Percentiles rank a stretch among this genome's conserved stretches.
phyloP scores from a whole-genome alignment of 2,113 vertebrate genomes.

The Siniperca chuatsi region DNA sequence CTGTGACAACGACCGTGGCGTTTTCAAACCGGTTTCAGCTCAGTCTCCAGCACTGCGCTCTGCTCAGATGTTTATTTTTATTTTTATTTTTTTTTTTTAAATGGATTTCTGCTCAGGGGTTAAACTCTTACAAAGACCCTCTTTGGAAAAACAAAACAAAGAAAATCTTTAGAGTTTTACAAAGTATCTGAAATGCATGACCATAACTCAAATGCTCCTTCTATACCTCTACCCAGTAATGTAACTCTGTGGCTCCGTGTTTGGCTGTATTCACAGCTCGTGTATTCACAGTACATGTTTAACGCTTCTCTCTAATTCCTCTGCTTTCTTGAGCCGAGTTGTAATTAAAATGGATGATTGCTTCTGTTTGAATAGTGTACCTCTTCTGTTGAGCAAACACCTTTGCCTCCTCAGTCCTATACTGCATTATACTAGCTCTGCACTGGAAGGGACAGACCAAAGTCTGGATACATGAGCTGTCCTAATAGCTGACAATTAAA shows the following conservation, averaged over 20 bases:
- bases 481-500: conserved; percentile 3
- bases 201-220: conserved; percentile 21
- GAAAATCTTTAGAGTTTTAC: conserved; percentile 6
- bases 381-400: background rate
- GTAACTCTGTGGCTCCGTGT: conserved; percentile 9
- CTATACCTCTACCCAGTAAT: conserved; percentile 13
- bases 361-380: conserved; percentile 24
- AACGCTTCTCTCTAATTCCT: background rate
- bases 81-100: background rate
- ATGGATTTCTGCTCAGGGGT: conserved; percentile 88
- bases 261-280: conserved; percentile 18
- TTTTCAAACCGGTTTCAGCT: background rate
- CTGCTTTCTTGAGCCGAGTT: conserved; percentile 19
- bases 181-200: conserved; percentile 56
- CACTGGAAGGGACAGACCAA: conserved; percentile 45
- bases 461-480: conserved; percentile 11
- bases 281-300: background rate
- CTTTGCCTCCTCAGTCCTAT: conserved; percentile 15
- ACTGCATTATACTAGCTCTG: conserved; percentile 5
- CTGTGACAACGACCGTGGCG: no score
- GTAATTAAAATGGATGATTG: conserved; percentile 27
- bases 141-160: conserved; percentile 23
- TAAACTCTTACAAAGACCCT: conserved; percentile 53
- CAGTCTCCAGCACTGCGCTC: background rate
- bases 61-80: background rate